Percentiles rank a stretch among this genome's conserved stretches.
Conservation (phyloP, 2,888 invertebrate genomes). For the Platycheirus rosarum region DNA sequence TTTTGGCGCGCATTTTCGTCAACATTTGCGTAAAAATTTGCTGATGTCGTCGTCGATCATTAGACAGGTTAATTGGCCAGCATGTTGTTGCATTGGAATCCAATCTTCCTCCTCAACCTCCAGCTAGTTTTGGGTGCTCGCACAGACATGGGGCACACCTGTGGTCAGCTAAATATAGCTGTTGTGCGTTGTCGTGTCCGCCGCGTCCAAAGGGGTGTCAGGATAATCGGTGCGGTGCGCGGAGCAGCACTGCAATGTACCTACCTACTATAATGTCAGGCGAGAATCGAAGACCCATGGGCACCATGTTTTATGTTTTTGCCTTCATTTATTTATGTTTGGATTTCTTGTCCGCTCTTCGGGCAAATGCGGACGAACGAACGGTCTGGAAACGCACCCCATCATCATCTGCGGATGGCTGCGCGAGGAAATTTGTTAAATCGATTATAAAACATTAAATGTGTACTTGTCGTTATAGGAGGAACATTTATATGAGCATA, state of each 20-base stretch:
- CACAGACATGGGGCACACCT: conserved; percentile 70
- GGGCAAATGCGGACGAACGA: background rate
- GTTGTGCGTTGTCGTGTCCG: conserved; percentile 68
- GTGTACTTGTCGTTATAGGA: conserved; percentile 71
- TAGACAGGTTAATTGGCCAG: conserved; percentile 76
- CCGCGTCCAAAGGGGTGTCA: conserved; percentile 58
- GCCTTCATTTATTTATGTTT: conserved; percentile 71
- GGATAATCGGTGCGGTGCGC: conserved; percentile 1
- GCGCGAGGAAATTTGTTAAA: conserved; percentile 71
- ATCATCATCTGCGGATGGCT: conserved; percentile 57
- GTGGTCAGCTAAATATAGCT: conserved; percentile 74
- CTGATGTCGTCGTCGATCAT: conserved; percentile 74
- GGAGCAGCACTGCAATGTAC: conserved; percentile 21
- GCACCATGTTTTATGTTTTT: conserved; percentile 73
- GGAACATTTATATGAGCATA: conserved; percentile 44
- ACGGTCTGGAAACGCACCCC: conserved; percentile 27
- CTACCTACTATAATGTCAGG: conserved; percentile 38
- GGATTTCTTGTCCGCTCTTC: conserved; percentile 20
- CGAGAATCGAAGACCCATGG: conserved; percentile 72
- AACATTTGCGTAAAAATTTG: conserved; percentile 74
- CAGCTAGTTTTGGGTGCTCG: too few species aligned
- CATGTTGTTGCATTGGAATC: conserved; percentile 80
- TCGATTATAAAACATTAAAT: conserved; percentile 74
- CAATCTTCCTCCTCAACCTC: conserved; percentile 78
- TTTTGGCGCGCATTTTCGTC: conserved; percentile 71